Conservation (phyloP, 2,113 vertebrate species). For the Scolopax mira region DNA sequence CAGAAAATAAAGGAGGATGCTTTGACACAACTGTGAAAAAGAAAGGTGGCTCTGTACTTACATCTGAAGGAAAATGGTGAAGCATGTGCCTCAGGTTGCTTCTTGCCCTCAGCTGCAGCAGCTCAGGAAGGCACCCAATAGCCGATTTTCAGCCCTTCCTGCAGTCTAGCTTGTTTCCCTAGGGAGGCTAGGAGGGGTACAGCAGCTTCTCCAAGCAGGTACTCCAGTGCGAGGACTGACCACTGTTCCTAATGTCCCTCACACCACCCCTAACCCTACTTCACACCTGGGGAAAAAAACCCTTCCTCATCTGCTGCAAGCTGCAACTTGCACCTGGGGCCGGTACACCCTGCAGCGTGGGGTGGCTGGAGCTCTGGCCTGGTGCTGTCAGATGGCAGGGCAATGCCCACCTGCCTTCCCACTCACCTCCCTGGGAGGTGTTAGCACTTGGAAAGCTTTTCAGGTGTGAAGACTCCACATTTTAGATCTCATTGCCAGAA, state of each 20-base stretch:
- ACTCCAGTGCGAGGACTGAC: background rate
- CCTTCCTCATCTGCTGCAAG: background rate
- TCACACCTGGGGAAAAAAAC: background rate
- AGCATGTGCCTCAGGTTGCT: background rate
- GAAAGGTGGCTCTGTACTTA: background rate
- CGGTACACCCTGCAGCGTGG: fast-evolving
- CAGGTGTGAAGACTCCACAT: background rate
- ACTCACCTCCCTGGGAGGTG: background rate
- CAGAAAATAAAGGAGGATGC: background rate
- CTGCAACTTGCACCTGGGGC: fast-evolving
- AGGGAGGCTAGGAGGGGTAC: background rate
- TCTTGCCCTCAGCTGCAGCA: background rate
- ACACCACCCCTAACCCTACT: background rate
- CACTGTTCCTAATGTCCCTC: background rate
- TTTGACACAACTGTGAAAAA: background rate
- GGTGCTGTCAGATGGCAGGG: background rate
- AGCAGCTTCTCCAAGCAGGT: background rate
- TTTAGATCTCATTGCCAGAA: background rate
- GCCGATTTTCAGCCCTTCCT: background rate
- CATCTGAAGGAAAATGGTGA: background rate
- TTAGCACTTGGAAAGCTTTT: background rate
- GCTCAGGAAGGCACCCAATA: background rate
- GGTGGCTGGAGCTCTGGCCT: too few species aligned
- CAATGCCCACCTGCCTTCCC: background rate
- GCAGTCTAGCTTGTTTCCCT: background rate